phyloP scores from a whole-genome alignment of 1,140 invertebrate species.

The Neodiprion lecontei region DNA sequence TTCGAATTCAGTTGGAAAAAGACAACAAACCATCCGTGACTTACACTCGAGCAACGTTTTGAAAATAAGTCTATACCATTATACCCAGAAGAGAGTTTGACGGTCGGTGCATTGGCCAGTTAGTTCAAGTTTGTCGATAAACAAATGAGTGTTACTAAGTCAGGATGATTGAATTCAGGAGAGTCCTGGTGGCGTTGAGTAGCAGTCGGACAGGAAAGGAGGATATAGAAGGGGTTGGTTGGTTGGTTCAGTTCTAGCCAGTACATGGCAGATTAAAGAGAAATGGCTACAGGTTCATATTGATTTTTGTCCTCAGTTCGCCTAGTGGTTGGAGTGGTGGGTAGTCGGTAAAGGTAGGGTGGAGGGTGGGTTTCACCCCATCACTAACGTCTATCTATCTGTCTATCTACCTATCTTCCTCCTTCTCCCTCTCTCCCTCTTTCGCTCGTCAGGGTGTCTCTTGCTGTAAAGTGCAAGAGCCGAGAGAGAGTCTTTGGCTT shows the following conservation, averaged over 20 bases:
- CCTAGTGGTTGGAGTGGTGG: conserved; percentile 39
- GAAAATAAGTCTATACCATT: too few relatives aligned
- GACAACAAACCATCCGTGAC: too few relatives aligned
- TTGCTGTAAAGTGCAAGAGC: conserved; percentile 1
- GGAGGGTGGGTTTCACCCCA: conserved; percentile 39
- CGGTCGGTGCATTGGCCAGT: too few relatives aligned
- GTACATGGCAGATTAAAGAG: conserved; percentile 62
- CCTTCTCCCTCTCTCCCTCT: conserved; percentile 4
- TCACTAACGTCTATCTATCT: conserved; percentile 23
- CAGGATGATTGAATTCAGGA: too few relatives aligned
- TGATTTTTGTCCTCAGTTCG: conserved; percentile 62
- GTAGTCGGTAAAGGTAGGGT: conserved; percentile 38
- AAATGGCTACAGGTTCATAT: conserved; percentile 64
- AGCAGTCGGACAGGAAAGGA: background rate
- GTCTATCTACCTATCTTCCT: conserved; percentile 20
- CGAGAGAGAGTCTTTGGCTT: conserved; percentile 6
- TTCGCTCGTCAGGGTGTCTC: background rate
- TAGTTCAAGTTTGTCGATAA: too few relatives aligned
- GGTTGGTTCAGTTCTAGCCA: conserved; percentile 48
- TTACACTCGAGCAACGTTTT: too few relatives aligned
- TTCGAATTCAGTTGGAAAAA: too few relatives aligned
- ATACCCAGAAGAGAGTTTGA: too few relatives aligned
- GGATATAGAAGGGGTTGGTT: conserved; percentile 33
- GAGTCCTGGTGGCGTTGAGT: too few relatives aligned
- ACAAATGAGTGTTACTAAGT: too few relatives aligned